Conservation (phyloP, 2,113 vertebrate species). For the Sylvia atricapilla region DNA sequence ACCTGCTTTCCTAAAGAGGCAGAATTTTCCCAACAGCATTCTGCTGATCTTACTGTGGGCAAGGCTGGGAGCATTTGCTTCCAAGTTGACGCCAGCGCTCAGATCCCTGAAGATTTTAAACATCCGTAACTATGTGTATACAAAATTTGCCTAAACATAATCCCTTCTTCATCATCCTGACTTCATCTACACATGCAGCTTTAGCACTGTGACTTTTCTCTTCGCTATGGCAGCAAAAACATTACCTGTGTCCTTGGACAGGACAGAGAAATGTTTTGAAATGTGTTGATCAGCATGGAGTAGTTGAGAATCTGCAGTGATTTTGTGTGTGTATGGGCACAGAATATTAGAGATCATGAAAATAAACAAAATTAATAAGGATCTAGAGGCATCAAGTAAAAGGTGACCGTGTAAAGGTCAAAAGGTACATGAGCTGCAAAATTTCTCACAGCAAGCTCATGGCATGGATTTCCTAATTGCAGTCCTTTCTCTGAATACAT, state of each 20-base stretch:
- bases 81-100: not conserved
- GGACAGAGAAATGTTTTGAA: not conserved
- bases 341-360: not conserved
- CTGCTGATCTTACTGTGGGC: not conserved
- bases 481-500: not conserved
- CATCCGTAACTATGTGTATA: not conserved
- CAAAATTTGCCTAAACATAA: not conserved
- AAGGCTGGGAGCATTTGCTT: not conserved
- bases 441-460: not conserved
- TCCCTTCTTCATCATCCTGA: not conserved
- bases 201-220: not conserved
- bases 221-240: not conserved
- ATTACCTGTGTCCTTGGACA: not conserved
- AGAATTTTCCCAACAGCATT: not conserved
- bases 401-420: not conserved
- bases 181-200: not conserved
- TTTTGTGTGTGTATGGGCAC: not conserved
- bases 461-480: not conserved
- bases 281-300: not conserved
- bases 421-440: not conserved
- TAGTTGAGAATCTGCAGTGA: not conserved
- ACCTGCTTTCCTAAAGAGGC: not conserved
- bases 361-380: not conserved
- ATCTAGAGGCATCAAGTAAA: not conserved
- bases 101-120: conserved; percentile 12